Evolutionary conservation across 2,888 invertebrate species (phyloP).

Genomic region (Branchellion lobata): DNA sequence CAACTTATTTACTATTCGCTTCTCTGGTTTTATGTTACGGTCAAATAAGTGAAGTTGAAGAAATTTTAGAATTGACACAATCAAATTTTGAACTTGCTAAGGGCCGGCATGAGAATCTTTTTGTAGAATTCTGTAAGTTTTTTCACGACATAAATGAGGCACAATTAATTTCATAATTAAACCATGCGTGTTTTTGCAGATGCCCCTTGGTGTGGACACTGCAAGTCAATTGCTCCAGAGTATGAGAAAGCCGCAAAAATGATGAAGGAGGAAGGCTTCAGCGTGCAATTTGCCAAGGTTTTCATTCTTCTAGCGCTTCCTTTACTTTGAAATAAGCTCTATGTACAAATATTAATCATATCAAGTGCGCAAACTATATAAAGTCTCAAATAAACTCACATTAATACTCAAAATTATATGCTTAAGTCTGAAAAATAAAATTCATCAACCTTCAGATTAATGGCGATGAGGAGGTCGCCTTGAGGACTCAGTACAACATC

Average conservation of each 20-base stretch:
- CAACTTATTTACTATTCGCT: not conserved
- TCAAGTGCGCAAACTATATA: too few relatives aligned
- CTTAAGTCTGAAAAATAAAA: too few relatives aligned
- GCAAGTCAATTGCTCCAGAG: slow-evolving; percentile 93
- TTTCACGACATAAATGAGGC: not conserved
- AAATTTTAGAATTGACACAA: slow-evolving; percentile 80
- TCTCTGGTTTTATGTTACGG: not conserved
- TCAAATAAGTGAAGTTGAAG: slow-evolving; percentile 72
- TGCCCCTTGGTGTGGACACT: slow-evolving; percentile 99
- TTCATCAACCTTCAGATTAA: not conserved
- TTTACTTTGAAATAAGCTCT: too few relatives aligned
- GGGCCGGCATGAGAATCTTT: slow-evolving; percentile 76
- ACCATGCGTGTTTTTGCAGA: slow-evolving; percentile 67
- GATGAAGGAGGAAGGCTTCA: slow-evolving; percentile 76
- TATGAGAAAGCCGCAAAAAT: slow-evolving; percentile 88
- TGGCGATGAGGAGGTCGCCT: not conserved
- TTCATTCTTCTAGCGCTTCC: slow-evolving; percentile 81
- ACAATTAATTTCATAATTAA: not conserved
- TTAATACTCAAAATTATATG: too few relatives aligned
- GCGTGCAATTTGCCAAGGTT: slow-evolving; percentile 88
- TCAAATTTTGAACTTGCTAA: slow-evolving; percentile 82
- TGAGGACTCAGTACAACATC: slow-evolving; percentile 76
- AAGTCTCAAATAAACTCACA: too few relatives aligned
- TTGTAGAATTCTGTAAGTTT: slow-evolving; percentile 98
- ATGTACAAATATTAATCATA: too few relatives aligned